Percentiles rank a stretch among this genome's conserved stretches.
Conservation (phyloP, 2,797 vertebrate species). For the Synanceia verrucosa region DNA sequence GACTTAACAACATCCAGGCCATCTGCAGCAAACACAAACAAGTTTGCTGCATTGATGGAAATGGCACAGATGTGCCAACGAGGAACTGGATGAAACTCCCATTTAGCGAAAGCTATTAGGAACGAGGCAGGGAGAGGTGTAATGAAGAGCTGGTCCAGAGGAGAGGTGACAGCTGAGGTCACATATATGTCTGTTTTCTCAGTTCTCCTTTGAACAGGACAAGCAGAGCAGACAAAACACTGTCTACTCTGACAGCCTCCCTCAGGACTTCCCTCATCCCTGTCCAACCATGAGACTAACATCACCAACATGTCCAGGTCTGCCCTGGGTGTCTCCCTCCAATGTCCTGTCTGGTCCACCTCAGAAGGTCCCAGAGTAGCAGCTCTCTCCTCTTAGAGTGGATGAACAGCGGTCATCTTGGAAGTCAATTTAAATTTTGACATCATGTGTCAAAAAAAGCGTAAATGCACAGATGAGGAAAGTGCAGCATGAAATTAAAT, state of each 20-base stretch:
- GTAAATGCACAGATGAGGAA: background rate
- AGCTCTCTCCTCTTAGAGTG: background rate
- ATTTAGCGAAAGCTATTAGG: background rate
- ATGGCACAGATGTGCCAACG: conserved; percentile 19
- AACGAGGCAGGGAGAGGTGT: background rate
- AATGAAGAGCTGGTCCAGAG: background rate
- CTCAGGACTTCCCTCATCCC: background rate
- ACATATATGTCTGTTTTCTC: background rate
- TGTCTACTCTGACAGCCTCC: background rate
- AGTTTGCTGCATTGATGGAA: conserved; percentile 11
- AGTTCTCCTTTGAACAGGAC: background rate
- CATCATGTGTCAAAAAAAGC: background rate
- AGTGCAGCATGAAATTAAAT: background rate
- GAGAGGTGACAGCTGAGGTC: conserved; percentile 9
- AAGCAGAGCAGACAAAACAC: background rate
- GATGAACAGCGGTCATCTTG: background rate
- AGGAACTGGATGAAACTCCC: background rate
- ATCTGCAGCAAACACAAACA: conserved; percentile 37
- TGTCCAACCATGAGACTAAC: background rate
- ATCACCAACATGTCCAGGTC: background rate
- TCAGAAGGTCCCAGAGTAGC: background rate
- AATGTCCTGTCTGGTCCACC: background rate
- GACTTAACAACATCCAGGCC: conserved; percentile 28
- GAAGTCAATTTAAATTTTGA: background rate
- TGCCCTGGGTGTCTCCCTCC: background rate